Conservation (phyloP, 2,113 vertebrate species). For the Fulica atra region DNA sequence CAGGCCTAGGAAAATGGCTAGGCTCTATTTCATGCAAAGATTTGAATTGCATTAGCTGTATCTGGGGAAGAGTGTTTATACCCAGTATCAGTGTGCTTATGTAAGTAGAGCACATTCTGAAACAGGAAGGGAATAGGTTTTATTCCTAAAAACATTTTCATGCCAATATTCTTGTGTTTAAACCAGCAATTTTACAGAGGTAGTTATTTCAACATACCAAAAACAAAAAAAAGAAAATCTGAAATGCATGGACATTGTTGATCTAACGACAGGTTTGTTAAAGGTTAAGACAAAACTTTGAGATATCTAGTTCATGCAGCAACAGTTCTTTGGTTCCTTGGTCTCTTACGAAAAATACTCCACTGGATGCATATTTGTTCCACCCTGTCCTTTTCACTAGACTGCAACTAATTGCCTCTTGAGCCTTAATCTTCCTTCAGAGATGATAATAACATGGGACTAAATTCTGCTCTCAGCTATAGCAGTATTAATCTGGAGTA, state of each 20-base stretch:
- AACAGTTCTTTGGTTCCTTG: background rate
- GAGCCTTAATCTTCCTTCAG: conserved; percentile 49
- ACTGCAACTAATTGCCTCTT: conserved; percentile 49
- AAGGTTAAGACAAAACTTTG: background rate
- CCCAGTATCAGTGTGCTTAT: background rate
- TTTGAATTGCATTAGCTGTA: conserved; percentile 5
- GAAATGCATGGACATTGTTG: background rate
- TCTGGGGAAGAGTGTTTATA: background rate
- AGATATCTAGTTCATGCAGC: background rate
- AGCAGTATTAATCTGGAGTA: conserved; percentile 31
- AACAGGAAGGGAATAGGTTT: background rate
- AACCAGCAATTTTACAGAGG: background rate
- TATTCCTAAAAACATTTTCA: background rate
- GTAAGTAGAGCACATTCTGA: background rate
- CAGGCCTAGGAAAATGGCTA: background rate
- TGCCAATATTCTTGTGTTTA: background rate
- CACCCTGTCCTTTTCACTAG: background rate
- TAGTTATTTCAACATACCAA: background rate
- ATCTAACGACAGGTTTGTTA: background rate
- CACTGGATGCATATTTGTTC: background rate
- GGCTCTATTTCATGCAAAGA: background rate
- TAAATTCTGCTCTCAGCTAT: conserved; percentile 44
- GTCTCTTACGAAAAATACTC: background rate
- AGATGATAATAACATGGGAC: conserved; percentile 31
- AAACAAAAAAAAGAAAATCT: background rate